Base-by-base conservation (phyloP, 2,797 vertebrate species). In the Gymnothorax reevesii region DNA sequence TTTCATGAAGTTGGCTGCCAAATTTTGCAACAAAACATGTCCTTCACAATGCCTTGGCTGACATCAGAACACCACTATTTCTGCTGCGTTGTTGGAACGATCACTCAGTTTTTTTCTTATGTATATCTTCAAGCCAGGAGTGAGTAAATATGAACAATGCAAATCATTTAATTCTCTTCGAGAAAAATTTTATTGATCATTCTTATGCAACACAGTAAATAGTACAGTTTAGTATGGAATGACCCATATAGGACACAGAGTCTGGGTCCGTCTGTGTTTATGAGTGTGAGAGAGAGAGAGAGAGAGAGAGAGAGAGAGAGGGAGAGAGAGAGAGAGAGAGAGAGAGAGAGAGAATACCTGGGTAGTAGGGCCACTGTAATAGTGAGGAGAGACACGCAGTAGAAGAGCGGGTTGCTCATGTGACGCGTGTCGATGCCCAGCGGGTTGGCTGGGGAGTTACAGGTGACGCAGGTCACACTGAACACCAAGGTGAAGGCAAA, bases 351-450 rank as follows among this genome's bases (percentile, higher is more conserved):
- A 42, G 33, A 1, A 42, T 93, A 99, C 98, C 98, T 98, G 88
- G 98, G 98, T 12, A 99, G 90, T 62, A 99, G 94, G 85, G 98
- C 98, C 25, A 95, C 25, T 25, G 96, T 92, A 13, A 93, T 95
- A 0, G 97, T 95, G 84, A 99, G 90, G 69, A 90, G 60, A 87
- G 97, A 98, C 66, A 98, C 94, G 0, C 97, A 88, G 92, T 98
- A 98, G 95, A 98, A 99, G 4, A 95, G 71, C 0, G 97, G 96
- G 27, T 96, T 94, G 42, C 93, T 89, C 95, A 99, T 90, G 59
- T 97, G 93, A 10, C 91, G 92, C 1, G 95, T 94, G 89, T 98
- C 97, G 33, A 98, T 94, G 89, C 97, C 96, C 7, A 96, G 92
- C 0, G 96, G 97, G 93, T 97, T 98, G 83, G 96, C 96, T 0